Percentiles rank a stretch among this genome's conserved stretches.
phyloP scores from a whole-genome alignment of 2,888 invertebrate genomes.

The Rhogogaster chlorosoma region DNA sequence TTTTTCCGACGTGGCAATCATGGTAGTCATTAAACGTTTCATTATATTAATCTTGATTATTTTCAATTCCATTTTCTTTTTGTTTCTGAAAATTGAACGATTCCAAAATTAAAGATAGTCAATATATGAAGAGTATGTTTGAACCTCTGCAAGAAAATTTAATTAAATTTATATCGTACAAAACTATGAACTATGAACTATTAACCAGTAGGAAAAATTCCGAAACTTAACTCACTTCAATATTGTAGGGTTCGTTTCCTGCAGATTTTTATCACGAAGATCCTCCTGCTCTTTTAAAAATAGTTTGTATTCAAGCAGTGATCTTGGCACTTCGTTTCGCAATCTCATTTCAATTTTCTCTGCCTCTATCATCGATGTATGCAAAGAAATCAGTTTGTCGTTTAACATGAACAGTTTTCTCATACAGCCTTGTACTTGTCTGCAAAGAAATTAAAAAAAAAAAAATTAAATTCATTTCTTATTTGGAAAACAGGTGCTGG shows the following conservation, averaged over 20 bases:
- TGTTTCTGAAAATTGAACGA: slow-evolving; percentile 57
- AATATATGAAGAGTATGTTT: not conserved
- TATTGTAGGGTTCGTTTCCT: slow-evolving; percentile 62
- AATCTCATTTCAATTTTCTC: slow-evolving; percentile 57
- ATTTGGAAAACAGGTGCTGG: not conserved
- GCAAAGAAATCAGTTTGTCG: slow-evolving; percentile 55
- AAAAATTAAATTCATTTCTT: not conserved
- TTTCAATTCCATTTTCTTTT: slow-evolving; percentile 55
- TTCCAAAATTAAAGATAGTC: not conserved
- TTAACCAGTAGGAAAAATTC: not conserved
- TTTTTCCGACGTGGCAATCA: slow-evolving; percentile 58
- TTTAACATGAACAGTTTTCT: slow-evolving; percentile 59
- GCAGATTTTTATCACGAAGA: slow-evolving; percentile 54
- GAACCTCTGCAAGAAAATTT: not conserved
- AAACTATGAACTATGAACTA: not conserved
- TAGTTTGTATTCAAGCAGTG: slow-evolving; percentile 58
- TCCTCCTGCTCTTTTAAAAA: slow-evolving; percentile 63
- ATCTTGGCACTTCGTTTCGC: slow-evolving; percentile 60
- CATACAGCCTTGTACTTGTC: slow-evolving; percentile 58
- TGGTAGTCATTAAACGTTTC: slow-evolving; percentile 64
- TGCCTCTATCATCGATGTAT: slow-evolving; percentile 56
- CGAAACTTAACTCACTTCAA: slow-evolving; percentile 56
- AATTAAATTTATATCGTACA: not conserved
- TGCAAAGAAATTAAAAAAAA: slow-evolving; percentile 49
- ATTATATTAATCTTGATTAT: slow-evolving; percentile 63